Conservation (phyloP, 2,888 invertebrate genomes). For the Noctua comes region DNA sequence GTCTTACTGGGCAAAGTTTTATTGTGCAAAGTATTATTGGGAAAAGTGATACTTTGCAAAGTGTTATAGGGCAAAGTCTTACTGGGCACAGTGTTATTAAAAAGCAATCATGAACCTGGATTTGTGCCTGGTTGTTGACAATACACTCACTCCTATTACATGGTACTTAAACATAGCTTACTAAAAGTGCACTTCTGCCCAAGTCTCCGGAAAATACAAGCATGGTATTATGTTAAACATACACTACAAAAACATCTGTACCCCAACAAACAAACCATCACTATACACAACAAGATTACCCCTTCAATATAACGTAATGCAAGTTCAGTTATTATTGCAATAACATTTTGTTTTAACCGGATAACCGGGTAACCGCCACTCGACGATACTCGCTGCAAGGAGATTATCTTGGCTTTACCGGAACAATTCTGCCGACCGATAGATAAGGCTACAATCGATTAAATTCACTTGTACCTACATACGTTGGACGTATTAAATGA, state of each 20-base stretch:
- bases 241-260: constrained; percentile 4
- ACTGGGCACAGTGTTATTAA: background rate
- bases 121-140: background rate
- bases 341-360: constrained; percentile 84
- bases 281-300: constrained; percentile 54
- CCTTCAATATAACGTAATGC: constrained; percentile 73
- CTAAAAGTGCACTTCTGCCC: background rate
- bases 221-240: background rate
- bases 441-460: constrained; percentile 82
- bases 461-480: constrained; percentile 66
- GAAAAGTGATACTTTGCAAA: no score
- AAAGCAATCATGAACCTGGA: background rate
- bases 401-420: constrained; percentile 84
- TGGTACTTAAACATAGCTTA: background rate
- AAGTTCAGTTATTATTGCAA: constrained; percentile 83
- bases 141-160: background rate
- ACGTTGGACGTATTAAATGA: constrained; percentile 58
- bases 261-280: constrained; percentile 16
- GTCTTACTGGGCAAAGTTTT: background rate
- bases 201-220: background rate
- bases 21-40: no score
- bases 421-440: constrained; percentile 79
- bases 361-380: constrained; percentile 75
- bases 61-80: no score
- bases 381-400: constrained; percentile 78